Percentiles rank a stretch among this genome's conserved stretches.
Conservation (phyloP, 2,888 invertebrate genomes). For the Sinotaia quadrata region DNA sequence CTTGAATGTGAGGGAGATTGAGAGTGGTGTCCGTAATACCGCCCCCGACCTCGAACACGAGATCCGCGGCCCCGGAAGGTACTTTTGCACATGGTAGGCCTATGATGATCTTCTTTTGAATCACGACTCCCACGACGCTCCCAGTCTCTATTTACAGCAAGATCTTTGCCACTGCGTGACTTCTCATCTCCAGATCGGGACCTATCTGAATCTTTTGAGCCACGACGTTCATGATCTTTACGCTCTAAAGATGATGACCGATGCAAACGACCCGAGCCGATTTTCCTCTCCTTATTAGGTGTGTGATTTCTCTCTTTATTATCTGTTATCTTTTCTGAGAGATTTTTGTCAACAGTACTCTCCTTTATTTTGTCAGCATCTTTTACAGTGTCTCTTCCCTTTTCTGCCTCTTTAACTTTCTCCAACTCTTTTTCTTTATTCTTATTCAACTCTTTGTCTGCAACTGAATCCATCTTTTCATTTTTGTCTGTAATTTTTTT, state of each 20-base stretch:
- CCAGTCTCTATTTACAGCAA: slow-evolving; percentile 21
- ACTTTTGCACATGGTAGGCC: slow-evolving; percentile 37
- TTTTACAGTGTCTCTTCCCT: slow-evolving; percentile 13
- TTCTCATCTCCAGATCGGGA: slow-evolving; percentile 23
- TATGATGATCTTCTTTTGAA: slow-evolving; percentile 20
- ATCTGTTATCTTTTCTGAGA: background rate
- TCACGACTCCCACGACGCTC: slow-evolving; percentile 13
- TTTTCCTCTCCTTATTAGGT: slow-evolving; percentile 25
- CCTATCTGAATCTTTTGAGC: slow-evolving; percentile 30
- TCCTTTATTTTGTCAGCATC: slow-evolving; percentile 15
- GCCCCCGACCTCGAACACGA: background rate
- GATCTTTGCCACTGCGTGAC: slow-evolving; percentile 28
- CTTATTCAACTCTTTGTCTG: background rate
- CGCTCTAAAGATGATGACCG: slow-evolving; percentile 19
- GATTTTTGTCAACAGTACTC: background rate
- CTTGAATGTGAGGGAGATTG: too few relatives aligned
- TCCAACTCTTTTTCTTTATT: background rate
- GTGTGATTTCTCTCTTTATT: slow-evolving; percentile 18
- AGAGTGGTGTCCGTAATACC: slow-evolving; percentile 6
- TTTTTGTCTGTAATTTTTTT: slow-evolving; percentile 8
- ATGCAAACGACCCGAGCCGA: slow-evolving; percentile 17
- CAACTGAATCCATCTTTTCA: background rate
- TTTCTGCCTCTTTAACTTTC: slow-evolving; percentile 14
- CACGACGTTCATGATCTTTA: slow-evolving; percentile 12
- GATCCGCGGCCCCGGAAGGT: slow-evolving; percentile 28